Evolutionary conservation across 2,113 vertebrate genomes (phyloP), one percentile per base, ranked within the genome.

Genomic region (Canis aureus): DNA sequence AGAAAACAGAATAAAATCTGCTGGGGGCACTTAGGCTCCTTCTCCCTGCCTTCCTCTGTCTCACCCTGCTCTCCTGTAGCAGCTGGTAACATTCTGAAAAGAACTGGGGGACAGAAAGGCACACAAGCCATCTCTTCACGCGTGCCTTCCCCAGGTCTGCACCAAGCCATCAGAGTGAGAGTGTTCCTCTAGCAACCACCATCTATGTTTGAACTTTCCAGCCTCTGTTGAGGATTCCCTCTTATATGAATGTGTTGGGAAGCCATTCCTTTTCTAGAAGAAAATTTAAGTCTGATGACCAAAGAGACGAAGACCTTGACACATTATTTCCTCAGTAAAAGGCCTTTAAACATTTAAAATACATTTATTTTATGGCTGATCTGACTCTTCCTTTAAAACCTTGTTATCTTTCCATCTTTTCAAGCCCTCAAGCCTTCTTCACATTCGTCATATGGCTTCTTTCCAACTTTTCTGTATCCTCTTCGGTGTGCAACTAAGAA

Each of bases 1-100:
- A 88, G 64, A 69, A 86, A 95, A 91, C 27, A 78, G 57, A 83
- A 69, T 67, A 71, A 95, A 88, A 83, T 71, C 51, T 64, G 17
- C 3, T 74, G 38, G 60, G 74, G 43, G 9, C 32, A 71, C n/a
- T 81, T 82, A 22, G 51, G 20, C 25, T 88, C 10, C 11, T 69
- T 62, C 1, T 62, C 27, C 27, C 22, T 1, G 19, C 7, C 64
- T 87, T 51, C 19, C 60, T 27, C 51, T 13, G 29, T 29, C 15
- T 49, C 4, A 3, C 35, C 8, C 5, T 43, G 60, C 5, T 82
- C 11, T 83, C 23, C n/a, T n/a, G 51, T 66, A 71, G 25, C 53
- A 81, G 35, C 51, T 60, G n/a, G 59, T 27, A 71, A 86, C 2
- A 8, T 67, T 90, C 32, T 91, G 60, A 51, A 86, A 11, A 82